Conservation (phyloP, 2,888 invertebrate species). For the Drosophila putrida region DNA sequence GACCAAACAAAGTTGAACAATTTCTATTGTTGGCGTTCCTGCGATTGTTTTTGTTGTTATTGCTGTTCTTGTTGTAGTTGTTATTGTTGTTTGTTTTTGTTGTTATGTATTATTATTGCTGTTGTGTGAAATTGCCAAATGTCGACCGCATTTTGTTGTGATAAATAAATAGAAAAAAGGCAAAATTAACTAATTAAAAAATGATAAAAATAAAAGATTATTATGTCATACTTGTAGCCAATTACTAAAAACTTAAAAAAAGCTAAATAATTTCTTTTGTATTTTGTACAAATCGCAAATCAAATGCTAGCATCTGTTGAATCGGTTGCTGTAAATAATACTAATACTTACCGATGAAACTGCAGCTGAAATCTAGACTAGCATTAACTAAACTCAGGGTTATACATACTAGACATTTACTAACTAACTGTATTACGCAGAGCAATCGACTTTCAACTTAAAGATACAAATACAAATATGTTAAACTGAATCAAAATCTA, state of each 20-base stretch:
- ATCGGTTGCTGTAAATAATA: constrained; percentile 57
- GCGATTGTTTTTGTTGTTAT: constrained; percentile 30
- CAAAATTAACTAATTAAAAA: constrained; percentile 34
- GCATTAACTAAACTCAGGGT: constrained; percentile 74
- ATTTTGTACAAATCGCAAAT: constrained; percentile 57
- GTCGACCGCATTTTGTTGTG: constrained; percentile 83
- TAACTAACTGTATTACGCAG: constrained; percentile 32
- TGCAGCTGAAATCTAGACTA: constrained; percentile 59
- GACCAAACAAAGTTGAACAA: constrained; percentile 67
- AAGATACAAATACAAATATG: constrained; percentile 33
- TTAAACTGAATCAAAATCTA: constrained; percentile 63
- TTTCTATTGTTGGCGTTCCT: constrained; percentile 24
- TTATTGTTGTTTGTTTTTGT: constrained; percentile 31
- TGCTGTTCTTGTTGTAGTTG: constrained; percentile 36
- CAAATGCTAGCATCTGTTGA: constrained; percentile 64
- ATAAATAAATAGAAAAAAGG: constrained; percentile 70
- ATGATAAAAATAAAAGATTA: constrained; percentile 35
- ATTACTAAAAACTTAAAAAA: constrained; percentile 33
- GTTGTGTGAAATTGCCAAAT: constrained; percentile 67
- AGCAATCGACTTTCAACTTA: constrained; percentile 51
- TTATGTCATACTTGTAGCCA: constrained; percentile 56
- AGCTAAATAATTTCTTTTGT: constrained; percentile 10
- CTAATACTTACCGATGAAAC: constrained; percentile 40
- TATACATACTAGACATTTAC: constrained; percentile 39
- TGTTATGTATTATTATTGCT: constrained; percentile 43